Evolutionary conservation across 1,140 invertebrate genomes (phyloP).

Genomic region (Drosophila simulans): DNA sequence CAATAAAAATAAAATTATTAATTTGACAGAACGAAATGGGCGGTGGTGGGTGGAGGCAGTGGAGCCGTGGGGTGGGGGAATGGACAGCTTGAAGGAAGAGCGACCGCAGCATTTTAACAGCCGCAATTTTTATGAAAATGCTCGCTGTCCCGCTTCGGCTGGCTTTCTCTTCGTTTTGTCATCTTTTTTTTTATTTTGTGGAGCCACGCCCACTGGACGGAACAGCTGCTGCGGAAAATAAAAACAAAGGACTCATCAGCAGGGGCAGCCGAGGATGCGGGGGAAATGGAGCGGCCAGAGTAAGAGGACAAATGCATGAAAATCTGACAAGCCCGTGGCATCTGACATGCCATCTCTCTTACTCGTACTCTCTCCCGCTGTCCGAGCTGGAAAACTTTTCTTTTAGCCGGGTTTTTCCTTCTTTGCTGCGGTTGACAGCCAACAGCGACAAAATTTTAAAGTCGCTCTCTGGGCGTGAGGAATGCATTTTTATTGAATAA

Average conservation of each 20-base stretch:
- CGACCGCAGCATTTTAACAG: slow-evolving; percentile 77
- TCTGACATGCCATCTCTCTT: slow-evolving; percentile 47
- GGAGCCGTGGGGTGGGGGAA: background rate
- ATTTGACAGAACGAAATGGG: slow-evolving; percentile 50
- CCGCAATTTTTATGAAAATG: slow-evolving; percentile 73
- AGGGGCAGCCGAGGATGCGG: slow-evolving; percentile 2
- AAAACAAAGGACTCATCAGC: slow-evolving; percentile 34
- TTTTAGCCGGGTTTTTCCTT: slow-evolving; percentile 60
- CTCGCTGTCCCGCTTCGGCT: slow-evolving; percentile 25
- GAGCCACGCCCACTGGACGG: slow-evolving; percentile 50
- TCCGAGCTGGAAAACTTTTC: slow-evolving; percentile 69
- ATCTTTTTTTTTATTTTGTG: slow-evolving; percentile 31
- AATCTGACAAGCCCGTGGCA: slow-evolving; percentile 58
- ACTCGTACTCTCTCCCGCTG: slow-evolving; percentile 25
- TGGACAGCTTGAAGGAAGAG: slow-evolving; percentile 33
- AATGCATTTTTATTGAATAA: slow-evolving; percentile 72
- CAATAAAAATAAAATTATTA: slow-evolving; percentile 82
- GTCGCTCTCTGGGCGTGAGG: slow-evolving; percentile 6
- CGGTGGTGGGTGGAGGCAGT: background rate
- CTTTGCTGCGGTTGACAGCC: slow-evolving; percentile 66
- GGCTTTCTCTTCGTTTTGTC: background rate
- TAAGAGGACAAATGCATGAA: slow-evolving; percentile 50
- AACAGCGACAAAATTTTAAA: slow-evolving; percentile 59
- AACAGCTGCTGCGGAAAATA: slow-evolving; percentile 51
- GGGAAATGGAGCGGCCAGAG: slow-evolving; percentile 26